phyloP scores from a whole-genome alignment of 2,113 vertebrate species.

The Rhombomys opimus region DNA sequence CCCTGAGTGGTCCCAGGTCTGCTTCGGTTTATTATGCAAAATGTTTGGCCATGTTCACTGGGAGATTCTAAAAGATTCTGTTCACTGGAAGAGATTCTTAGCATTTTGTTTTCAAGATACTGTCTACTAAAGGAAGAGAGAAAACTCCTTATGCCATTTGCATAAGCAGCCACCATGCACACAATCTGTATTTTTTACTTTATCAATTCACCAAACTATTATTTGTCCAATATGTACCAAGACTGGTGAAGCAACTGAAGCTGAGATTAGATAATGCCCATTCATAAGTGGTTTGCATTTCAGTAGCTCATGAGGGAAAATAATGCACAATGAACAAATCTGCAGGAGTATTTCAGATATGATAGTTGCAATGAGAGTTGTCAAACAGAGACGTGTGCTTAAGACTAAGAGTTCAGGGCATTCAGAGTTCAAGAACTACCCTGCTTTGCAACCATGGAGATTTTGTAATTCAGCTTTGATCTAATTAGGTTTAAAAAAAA shows the following conservation, averaged over 20 bases:
- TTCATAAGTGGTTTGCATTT: not conserved
- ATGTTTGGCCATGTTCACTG: not conserved
- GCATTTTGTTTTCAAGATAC: not conserved
- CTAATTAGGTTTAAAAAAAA: too few relatives aligned
- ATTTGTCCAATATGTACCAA: not conserved
- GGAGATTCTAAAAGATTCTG: too few relatives aligned
- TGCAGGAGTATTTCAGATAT: not conserved
- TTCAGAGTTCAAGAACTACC: not conserved
- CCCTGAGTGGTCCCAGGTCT: not conserved
- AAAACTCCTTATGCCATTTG: not conserved
- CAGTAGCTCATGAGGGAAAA: not conserved
- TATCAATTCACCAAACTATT: constrained; percentile 30
- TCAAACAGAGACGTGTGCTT: not conserved
- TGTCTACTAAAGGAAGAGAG: not conserved
- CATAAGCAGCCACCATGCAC: not conserved
- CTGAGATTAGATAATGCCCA: not conserved
- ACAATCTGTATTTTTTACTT: not conserved
- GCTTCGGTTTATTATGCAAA: not conserved
- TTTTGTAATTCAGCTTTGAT: not conserved
- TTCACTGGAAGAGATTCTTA: not conserved
- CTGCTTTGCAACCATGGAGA: not conserved
- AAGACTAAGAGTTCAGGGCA: not conserved
- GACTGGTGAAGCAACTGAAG: not conserved
- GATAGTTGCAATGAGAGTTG: not conserved
- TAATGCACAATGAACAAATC: not conserved